Evolutionary conservation across 2,797 vertebrate genomes (phyloP), one percentile per base, ranked within the genome.

Genomic region (Tarsius wallacei): DNA sequence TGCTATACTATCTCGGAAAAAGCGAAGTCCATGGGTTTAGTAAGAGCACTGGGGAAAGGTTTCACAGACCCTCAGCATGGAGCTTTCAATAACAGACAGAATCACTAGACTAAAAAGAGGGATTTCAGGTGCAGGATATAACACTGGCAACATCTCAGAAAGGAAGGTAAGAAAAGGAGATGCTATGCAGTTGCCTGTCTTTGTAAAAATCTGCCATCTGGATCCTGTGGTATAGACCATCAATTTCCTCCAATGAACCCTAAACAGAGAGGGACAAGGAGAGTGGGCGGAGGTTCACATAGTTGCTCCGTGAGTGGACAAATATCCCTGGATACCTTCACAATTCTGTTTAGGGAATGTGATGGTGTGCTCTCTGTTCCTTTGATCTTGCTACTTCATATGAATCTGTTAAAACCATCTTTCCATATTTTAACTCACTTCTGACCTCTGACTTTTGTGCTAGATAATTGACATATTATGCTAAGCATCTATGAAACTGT

Each of bases 351-450:
- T 85, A 59, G 53, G 55, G 64, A 71, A 33, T 3, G 1, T 24
- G 9, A 83, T 7, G 22, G 49, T 24, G 70, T 66, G 55, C 16
- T 28, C 57, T 95, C 77, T 97, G 71, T 74, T 81, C 71, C 68
- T 53, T 66, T 64, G 47, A 73, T 78, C 83, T 96, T 68, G 31
- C 83, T 80, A 87, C 59, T 19, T 68, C n/a, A 24, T 51, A 89
- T 24, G 59, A 91, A 84, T 87, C 68, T 76, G 73, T 59, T 93
- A 86, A 93, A 70, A 53, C 5, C 64, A 77, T 61, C 59, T 73
- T 95, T 14, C 42, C n/a, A 47, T 85, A 87, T 95, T 92, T 95
- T 93, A 96, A 82, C 57, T 96, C 63, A 88, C 16, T 87, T 95
- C 47, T 90, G 89, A 93, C 77, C 81, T 96, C 81, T 91, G 70